Evolutionary conservation across 1,140 invertebrate species (phyloP).

Genomic region (Schlechtendalia chinensis): DNA sequence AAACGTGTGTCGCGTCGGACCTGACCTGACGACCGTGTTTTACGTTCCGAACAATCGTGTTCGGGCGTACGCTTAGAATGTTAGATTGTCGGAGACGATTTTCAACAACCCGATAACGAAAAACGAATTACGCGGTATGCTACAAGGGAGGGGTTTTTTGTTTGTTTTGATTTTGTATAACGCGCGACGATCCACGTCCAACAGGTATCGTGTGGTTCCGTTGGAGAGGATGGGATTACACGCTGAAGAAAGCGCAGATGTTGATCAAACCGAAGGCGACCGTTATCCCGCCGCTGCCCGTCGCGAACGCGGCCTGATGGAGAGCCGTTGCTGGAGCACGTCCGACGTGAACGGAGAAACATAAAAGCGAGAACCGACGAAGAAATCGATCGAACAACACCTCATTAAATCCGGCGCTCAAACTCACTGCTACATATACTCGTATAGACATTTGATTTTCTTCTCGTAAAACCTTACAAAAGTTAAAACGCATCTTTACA

Average conservation of each 20-base stretch:
- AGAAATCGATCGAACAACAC: not conserved
- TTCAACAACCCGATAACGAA: too few species aligned
- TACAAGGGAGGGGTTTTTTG: too few species aligned
- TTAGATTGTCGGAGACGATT: too few species aligned
- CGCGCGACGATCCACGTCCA: not conserved
- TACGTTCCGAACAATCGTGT: too few species aligned
- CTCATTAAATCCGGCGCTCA: not conserved
- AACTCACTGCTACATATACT: not conserved
- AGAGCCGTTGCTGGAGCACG: not conserved
- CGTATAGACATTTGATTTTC: not conserved
- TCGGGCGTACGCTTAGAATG: too few species aligned
- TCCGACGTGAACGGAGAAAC: not conserved
- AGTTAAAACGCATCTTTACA: not conserved
- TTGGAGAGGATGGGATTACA: constrained; percentile 92
- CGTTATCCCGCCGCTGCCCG: constrained; percentile 25
- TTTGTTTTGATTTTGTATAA: too few species aligned
- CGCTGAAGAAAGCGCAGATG: constrained; percentile 82
- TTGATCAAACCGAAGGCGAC: constrained; percentile 78
- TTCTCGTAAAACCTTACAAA: not conserved
- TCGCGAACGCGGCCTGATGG: constrained; percentile 14
- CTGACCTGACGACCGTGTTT: too few species aligned
- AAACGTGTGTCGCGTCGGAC: too few species aligned
- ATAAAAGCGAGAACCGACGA: not conserved
- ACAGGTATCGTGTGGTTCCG: constrained; percentile 88
- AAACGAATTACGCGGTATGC: too few species aligned